These are phyloP conservation scores for Danio albolineatus DNA, from an alignment of 2,797 vertebrate species.

Conservation along the genomic window DNA sequence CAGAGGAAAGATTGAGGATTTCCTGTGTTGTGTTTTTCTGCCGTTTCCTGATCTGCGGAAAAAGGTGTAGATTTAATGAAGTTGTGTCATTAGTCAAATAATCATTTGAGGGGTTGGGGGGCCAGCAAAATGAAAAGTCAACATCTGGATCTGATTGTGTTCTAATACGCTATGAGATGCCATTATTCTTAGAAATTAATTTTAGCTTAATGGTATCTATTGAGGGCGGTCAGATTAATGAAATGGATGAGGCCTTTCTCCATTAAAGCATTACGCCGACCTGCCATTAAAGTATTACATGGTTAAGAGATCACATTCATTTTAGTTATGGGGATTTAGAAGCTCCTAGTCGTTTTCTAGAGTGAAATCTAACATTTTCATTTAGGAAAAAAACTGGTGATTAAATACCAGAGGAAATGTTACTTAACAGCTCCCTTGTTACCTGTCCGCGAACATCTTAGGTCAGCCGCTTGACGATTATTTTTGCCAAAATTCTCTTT, in stretches of 20 bases:
- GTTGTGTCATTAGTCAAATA: conserved; percentile 30
- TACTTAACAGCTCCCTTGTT: background rate
- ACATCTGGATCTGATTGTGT: conserved; percentile 41
- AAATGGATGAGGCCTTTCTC: conserved; percentile 61
- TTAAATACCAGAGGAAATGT: conserved; percentile 16
- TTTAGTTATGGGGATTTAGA: conserved; percentile 59
- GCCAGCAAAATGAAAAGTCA: background rate
- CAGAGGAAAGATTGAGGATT: background rate
- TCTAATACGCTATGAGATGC: conserved; percentile 36
- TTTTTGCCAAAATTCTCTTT: background rate
- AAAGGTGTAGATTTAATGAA: conserved; percentile 20
- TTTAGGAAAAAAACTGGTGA: conserved; percentile 34
- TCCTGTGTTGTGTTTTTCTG: background rate
- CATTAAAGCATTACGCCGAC: conserved; percentile 58
- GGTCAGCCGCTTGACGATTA: background rate
- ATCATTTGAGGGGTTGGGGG: background rate
- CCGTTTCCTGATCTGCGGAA: conserved; percentile 3
- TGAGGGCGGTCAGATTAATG: conserved; percentile 61
- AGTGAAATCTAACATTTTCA: conserved; percentile 46
- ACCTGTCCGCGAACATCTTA: background rate
- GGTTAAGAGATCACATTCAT: conserved; percentile 61
- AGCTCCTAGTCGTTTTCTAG: conserved; percentile 43
- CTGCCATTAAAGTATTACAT: conserved; percentile 66
- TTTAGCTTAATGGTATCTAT: conserved; percentile 61
- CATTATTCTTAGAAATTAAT: conserved; percentile 60